A percentile compares a stretch with the other conserved stretches of the same genome.
Conservation (phyloP, 2,797 vertebrate genomes). For the Muscicapa striata region DNA sequence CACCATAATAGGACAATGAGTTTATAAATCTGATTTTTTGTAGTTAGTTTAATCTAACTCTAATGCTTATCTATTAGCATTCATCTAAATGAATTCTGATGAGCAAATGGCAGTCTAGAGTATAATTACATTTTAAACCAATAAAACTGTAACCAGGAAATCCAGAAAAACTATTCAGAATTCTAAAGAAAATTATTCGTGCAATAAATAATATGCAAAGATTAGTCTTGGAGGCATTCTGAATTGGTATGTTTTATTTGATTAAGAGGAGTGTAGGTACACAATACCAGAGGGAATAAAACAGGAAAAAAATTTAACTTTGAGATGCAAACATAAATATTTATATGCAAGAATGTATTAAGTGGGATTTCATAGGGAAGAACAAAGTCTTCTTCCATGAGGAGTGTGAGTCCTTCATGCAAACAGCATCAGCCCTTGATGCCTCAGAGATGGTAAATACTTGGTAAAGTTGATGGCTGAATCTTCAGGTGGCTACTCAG, state of each 20-base stretch:
- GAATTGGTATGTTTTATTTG: not conserved
- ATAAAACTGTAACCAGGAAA: conserved; percentile 19
- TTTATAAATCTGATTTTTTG: not conserved
- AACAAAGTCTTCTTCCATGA: not conserved
- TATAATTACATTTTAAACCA: conserved; percentile 33
- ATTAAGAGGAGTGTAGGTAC: not conserved
- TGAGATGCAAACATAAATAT: not conserved
- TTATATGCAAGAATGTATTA: not conserved
- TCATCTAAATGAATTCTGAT: not conserved
- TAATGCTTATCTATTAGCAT: not conserved
- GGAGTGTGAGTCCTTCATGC: not conserved
- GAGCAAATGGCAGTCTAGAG: not conserved
- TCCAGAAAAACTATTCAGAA: not conserved
- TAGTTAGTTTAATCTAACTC: not conserved
- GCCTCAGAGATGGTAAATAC: not conserved
- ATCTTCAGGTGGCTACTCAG: not conserved
- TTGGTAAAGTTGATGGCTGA: not conserved
- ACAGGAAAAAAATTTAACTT: not conserved
- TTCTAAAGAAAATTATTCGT: conserved; percentile 10
- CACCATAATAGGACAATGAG: not conserved
- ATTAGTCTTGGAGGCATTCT: not conserved
- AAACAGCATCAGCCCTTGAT: not conserved
- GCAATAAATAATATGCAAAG: conserved; percentile 12
- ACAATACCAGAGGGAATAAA: not conserved
- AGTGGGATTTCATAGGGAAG: not conserved